Conservation (phyloP, 1,140 invertebrate species). For the Meloidogyne hapla region DNA sequence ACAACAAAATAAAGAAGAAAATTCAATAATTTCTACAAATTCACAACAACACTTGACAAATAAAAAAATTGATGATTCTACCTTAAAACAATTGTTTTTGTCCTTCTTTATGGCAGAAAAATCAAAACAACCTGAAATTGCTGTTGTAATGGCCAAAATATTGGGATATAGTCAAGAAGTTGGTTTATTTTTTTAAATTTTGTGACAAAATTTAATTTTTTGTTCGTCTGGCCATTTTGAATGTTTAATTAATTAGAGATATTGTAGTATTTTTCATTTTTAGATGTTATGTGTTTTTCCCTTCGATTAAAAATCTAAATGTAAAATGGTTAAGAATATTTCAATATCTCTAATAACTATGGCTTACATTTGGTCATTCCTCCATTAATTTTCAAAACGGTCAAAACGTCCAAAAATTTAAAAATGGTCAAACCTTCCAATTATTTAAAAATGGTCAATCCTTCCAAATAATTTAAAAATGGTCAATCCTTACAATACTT, state of each 20-base stretch:
- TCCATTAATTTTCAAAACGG: background rate
- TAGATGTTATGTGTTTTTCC: background rate
- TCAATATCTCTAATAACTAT: background rate
- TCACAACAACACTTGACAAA: background rate
- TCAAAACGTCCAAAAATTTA: no score
- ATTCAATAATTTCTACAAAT: background rate
- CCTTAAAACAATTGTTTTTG: constrained; percentile 38
- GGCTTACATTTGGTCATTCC: no score
- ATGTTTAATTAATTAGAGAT: no score
- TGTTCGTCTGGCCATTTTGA: background rate
- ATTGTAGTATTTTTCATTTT: no score
- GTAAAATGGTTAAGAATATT: background rate
- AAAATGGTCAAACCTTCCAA: no score
- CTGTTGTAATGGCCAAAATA: constrained; percentile 38
- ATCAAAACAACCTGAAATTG: constrained; percentile 43
- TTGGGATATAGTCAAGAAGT: constrained; percentile 38
- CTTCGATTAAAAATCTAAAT: background rate
- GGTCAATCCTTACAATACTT: no score
- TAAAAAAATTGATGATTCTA: constrained; percentile 43
- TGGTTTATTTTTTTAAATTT: background rate
- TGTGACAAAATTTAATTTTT: background rate
- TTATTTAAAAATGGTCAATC: no score
- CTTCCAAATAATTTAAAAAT: no score
- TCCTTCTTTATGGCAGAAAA: constrained; percentile 36
- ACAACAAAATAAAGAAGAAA: background rate